Evolutionary conservation across 2,797 vertebrate genomes (phyloP).

Genomic region (Chaenodraco wilsoni): DNA sequence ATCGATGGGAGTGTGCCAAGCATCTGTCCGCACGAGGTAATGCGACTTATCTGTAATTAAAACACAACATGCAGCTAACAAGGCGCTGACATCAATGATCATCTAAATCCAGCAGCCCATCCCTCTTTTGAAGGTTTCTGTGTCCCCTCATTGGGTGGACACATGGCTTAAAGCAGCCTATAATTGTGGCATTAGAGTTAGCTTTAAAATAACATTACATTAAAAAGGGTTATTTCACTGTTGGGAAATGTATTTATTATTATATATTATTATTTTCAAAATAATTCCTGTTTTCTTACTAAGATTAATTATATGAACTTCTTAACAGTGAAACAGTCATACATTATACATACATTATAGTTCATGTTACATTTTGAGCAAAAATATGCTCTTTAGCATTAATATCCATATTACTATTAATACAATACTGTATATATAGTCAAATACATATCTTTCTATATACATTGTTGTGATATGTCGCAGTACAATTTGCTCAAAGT

Average conservation of each 20-base stretch:
- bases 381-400: no score
- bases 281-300: no score
- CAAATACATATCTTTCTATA: no score
- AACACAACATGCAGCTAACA: slow-evolving; percentile 36
- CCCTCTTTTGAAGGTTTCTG: neutral
- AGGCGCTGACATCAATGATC: slow-evolving; percentile 8
- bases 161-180: neutral
- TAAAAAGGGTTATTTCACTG: neutral
- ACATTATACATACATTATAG: no score
- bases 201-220: neutral
- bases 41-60: slow-evolving; percentile 43
- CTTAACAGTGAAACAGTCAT: no score
- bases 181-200: neutral
- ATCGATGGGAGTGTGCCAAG: slow-evolving; percentile 33
- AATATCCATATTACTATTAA: no score
- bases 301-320: no score
- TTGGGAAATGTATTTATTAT: neutral
- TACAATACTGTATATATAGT: no score
- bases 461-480: no score
- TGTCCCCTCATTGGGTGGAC: neutral
- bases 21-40: slow-evolving; percentile 39
- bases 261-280: neutral
- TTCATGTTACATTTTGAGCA: no score
- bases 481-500: no score
- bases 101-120: slow-evolving; percentile 6